Base-by-base conservation (phyloP, 2,797 vertebrate species). In the Geotria australis region DNA sequence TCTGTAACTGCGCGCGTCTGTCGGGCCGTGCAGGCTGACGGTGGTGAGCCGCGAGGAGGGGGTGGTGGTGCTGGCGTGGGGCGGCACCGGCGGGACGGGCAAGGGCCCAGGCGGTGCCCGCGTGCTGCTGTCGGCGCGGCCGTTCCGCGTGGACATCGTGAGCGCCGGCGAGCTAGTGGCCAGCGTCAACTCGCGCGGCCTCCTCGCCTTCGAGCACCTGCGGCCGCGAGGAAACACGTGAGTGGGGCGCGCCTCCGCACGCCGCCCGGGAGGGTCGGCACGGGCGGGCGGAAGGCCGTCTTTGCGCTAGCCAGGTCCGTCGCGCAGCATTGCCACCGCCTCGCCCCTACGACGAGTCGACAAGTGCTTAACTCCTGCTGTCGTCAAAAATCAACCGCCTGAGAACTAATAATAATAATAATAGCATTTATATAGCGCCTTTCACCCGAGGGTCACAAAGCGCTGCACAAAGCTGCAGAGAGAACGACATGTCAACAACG, bases 171-270 rank as follows among this genome's bases (percentile, higher is more conserved):
- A 80, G n/a, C 77, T 91, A 61, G 71, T 94, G 63, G 71, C 88
- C 69, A 91, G 84, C 7, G 71, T 93, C 59, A 94, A 94, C 65
- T 81, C 86, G 1, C 78, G 81, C 0, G 86, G 86, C 56, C 77
- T 94, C 48, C 68, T 94, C 63, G 68, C 73, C n/a, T 84, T 86
- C 8, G 86, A 94, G 69, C 83, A 83, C 61, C 76, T 83, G 64
- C 75, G 81, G 60, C 73, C 70, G 49, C 80, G 77, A 68, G 81
- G 79, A 76, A 80, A 84, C 79, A 81, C 83, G 86, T 91, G 76
- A 88, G 85, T 80, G 61, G 57, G 6, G 11, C 46, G 10, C 46
- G 49, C 14, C 10, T 46, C 10, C 13, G 57, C 3, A 60, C 8
- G 57, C 12, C 15, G 9, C 47, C 11, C 38, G 8, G 9, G 13